Conservation (phyloP, 2,113 vertebrate species). For the Poeciliopsis prolifica region DNA sequence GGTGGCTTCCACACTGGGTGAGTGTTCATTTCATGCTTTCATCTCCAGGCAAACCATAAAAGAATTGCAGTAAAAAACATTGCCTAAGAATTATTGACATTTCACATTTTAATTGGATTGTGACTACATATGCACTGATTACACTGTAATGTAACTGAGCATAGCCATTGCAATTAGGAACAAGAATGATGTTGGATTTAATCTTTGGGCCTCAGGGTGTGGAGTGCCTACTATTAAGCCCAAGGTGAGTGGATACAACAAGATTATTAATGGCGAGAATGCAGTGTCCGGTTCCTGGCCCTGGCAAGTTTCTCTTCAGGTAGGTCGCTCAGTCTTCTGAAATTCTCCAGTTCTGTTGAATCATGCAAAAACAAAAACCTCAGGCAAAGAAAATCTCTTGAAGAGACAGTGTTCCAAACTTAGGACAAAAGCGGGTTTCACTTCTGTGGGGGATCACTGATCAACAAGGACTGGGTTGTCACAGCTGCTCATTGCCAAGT, state of each 20-base stretch:
- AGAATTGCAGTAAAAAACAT: background rate
- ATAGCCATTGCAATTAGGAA: background rate
- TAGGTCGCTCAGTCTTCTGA: constrained; percentile 27
- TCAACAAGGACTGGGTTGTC: constrained; percentile 79
- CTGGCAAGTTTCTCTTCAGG: constrained; percentile 90
- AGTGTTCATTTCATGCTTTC: constrained; percentile 42
- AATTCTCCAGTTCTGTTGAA: background rate
- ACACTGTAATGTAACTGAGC: background rate
- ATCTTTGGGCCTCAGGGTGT: constrained; percentile 75
- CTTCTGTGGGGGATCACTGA: constrained; percentile 82
- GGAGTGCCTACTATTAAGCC: constrained; percentile 82
- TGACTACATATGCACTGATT: background rate
- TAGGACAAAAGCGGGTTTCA: constrained; percentile 78
- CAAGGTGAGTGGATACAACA: constrained; percentile 75
- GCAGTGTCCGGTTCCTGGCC: constrained; percentile 86
- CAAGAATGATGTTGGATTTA: background rate
- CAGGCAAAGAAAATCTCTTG: background rate
- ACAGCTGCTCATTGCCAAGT: constrained; percentile 81
- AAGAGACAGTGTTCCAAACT: background rate
- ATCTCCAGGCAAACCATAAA: background rate
- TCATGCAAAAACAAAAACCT: background rate
- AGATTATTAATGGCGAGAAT: constrained; percentile 84
- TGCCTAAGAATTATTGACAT: background rate
- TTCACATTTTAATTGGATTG: background rate
- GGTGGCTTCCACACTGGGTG: constrained; percentile 78